Conservation (phyloP, 1,140 invertebrate genomes). For the Cecropterus lyciades region DNA sequence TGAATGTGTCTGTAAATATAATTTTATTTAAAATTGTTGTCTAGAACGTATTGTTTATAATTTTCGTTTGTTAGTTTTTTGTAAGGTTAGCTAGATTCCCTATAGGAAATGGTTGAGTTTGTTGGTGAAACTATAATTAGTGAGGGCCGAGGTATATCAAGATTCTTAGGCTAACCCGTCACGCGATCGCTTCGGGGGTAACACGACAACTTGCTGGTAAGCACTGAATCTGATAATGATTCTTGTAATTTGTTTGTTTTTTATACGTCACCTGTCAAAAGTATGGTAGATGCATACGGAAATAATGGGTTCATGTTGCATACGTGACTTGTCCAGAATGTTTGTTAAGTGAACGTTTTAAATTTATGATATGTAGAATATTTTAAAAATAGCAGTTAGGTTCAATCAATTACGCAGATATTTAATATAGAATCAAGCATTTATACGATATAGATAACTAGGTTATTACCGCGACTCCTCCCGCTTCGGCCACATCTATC, state of each 20-base stretch:
- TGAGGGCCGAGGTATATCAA: constrained; percentile 62
- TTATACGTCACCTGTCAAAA: constrained; percentile 41
- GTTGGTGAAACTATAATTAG: constrained; percentile 70
- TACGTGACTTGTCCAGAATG: neutral
- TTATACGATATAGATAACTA: no score
- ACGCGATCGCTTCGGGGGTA: constrained; percentile 66
- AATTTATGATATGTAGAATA: no score
- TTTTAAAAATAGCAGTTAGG: no score
- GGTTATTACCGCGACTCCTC: no score
- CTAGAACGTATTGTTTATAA: neutral
- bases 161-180: constrained; percentile 58
- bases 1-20: no score
- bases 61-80: constrained; percentile 22
- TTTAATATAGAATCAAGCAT: no score
- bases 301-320: constrained; percentile 12
- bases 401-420: no score
- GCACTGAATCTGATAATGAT: constrained; percentile 60
- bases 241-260: constrained; percentile 56
- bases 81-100: constrained; percentile 32
- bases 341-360: neutral
- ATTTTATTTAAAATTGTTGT: no score
- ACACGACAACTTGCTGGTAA: constrained; percentile 57
- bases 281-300: constrained; percentile 5
- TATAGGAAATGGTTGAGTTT: constrained; percentile 46
- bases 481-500: no score